These are phyloP conservation scores for Trachelus stipa DNA, from an alignment of 2,888 invertebrate species.

Conservation along the genomic window DNA sequence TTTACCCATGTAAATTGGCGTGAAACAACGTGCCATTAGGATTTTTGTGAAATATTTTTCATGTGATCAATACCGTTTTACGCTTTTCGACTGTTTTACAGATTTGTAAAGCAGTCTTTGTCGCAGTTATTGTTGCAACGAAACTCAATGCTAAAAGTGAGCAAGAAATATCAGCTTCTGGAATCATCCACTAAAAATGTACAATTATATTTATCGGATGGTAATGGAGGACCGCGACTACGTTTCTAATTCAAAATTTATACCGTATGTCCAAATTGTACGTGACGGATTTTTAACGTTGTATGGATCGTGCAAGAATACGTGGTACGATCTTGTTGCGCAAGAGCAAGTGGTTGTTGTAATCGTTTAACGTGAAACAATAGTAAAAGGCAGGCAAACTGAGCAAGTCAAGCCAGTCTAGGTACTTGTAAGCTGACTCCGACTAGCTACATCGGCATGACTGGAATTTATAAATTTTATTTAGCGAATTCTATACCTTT, in stretches of 20 bases:
- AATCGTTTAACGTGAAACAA: slow-evolving; percentile 49
- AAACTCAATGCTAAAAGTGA: not conserved
- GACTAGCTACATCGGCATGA: slow-evolving; percentile 23
- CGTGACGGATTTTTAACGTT: not conserved
- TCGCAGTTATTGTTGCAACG: not conserved
- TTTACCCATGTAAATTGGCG: not conserved
- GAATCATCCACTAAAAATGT: not conserved
- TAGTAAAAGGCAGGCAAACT: slow-evolving; percentile 36
- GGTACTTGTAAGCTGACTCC: slow-evolving; percentile 20
- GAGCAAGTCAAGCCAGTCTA: slow-evolving; percentile 6
- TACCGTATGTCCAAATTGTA: not conserved
- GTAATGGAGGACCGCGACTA: not conserved
- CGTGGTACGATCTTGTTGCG: not conserved
- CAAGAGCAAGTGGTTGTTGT: slow-evolving; percentile 26
- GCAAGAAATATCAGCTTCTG: not conserved
- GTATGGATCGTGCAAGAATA: not conserved
- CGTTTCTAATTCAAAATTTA: not conserved
- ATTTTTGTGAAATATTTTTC: not conserved
- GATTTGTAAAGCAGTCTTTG: not conserved
- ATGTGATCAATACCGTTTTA: not conserved
- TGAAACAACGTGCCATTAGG: not conserved
- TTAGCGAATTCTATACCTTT: not conserved
- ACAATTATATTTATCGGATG: not conserved
- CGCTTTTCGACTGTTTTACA: not conserved
- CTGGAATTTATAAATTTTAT: slow-evolving; percentile 39